Base-by-base conservation (phyloP, 1,140 invertebrate species). In the Hyposmocoma kahamanoa region DNA sequence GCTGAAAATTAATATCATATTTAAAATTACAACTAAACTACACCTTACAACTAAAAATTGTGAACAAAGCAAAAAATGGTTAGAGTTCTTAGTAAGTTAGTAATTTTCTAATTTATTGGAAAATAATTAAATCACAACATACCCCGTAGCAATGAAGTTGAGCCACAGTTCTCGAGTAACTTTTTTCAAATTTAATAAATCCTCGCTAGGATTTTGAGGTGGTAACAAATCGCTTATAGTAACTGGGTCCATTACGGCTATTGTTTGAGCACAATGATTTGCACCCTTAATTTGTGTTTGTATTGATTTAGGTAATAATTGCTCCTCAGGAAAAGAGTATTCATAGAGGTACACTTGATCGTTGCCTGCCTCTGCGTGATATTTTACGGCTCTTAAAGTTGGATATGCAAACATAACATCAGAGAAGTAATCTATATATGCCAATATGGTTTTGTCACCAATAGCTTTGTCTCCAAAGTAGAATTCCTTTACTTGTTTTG, bases 321-420 rank as follows among this genome's bases (percentile, higher is more conserved):
- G 42, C 18, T 18, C 49, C 20, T 53, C 47, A 34, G 50, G 43
- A 42, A 66, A 75, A 1, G 60, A 58, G 54, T 70, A 76, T 47
- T 72, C 66, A 46, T 76, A 76, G 19, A 81, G 54, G 49, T 68
- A 77, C 41, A 81, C 56, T 28, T 65, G 26, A 39, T 64, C 43
- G 46, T 73, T 50, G 1, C 74, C 74, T 22, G 62, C 55, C 46
- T 67, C 55, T 8, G 59, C 38, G 3, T 69, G 69, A 13, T 72
- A 44, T 34, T 56, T 66, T 4, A 63, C 48, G 15, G 71, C 57
- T 45, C 56, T 57, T 1, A 77, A 9, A 8, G 50, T 58, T 1
- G 66, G 30, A 39, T 73, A 72, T 1, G 53, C 43, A 56, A 72
- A 72, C 0, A 64, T 22, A 0, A 68, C 32, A 53, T 81, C 77